A percentile compares a stretch with the other conserved stretches of the same genome.
Evolutionary conservation across 2,888 invertebrate species (phyloP).

Genomic region (Archaeoteleia sp.): DNA sequence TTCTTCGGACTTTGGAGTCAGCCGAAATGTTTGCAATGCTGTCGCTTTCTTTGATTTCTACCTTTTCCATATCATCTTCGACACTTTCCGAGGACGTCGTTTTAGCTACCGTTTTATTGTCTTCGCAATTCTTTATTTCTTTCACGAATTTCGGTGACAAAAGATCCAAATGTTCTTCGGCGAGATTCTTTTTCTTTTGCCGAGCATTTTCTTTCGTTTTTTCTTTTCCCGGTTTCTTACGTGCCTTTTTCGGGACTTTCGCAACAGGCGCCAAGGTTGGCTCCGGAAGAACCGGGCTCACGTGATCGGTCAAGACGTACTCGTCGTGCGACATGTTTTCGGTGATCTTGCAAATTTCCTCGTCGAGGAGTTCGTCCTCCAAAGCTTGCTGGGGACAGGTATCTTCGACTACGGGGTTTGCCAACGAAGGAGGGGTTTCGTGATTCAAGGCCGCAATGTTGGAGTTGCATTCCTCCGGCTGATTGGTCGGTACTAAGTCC

Average conservation of each 20-base stretch:
- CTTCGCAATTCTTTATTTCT: background rate
- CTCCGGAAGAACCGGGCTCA: conserved; percentile 63
- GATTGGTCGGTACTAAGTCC: too few relatives aligned
- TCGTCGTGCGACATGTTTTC: conserved; percentile 74
- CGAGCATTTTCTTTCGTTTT: too few relatives aligned
- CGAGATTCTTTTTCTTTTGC: conserved; percentile 61
- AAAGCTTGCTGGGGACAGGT: conserved; percentile 58
- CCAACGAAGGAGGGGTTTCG: conserved; percentile 11
- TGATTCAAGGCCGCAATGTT: too few relatives aligned
- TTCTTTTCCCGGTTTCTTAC: conserved; percentile 30
- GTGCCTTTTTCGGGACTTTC: conserved; percentile 34
- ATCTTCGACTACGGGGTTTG: conserved; percentile 1
- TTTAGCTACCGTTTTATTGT: background rate
- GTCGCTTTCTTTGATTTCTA: conserved; percentile 1
- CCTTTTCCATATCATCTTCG: conserved; percentile 2
- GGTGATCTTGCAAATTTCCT: conserved; percentile 73
- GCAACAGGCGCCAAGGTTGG: conserved; percentile 58
- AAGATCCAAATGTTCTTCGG: conserved; percentile 64
- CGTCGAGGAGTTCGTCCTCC: conserved; percentile 71
- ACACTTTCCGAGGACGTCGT: background rate
- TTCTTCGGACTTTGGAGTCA: conserved; percentile 1
- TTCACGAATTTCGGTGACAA: conserved; percentile 41
- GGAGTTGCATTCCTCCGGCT: too few relatives aligned
- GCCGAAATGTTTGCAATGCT: too few relatives aligned
- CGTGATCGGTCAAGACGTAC: conserved; percentile 71